Conservation (phyloP, 2,113 vertebrate species). For the Vicugna pacos region DNA sequence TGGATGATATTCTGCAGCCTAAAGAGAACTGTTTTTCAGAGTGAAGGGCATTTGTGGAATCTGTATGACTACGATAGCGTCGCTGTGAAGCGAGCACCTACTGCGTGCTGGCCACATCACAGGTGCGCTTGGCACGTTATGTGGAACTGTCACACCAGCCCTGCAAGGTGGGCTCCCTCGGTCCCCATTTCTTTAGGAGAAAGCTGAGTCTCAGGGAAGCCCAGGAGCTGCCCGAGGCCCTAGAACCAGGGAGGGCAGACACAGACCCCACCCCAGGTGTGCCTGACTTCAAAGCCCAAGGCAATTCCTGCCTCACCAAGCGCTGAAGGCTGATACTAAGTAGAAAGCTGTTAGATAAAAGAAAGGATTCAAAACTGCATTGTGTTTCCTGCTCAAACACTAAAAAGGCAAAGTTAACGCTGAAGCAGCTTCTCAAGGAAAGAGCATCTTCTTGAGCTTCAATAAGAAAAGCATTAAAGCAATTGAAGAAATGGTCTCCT, state of each 20-base stretch:
- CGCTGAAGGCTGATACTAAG: accelerated
- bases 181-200: not conserved
- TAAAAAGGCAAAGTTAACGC: not conserved
- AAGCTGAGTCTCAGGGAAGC: not conserved
- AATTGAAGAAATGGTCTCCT: conserved; percentile 27
- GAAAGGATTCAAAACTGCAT: not conserved
- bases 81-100: not conserved
- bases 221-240: not conserved
- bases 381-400: conserved; percentile 10
- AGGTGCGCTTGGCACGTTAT: accelerated
- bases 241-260: accelerated
- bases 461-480: conserved; percentile 7
- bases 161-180: not conserved
- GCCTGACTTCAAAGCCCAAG: not conserved
- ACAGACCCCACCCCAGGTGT: not conserved
- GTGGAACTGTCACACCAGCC: not conserved
- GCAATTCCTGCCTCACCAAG: not conserved
- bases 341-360: not conserved
- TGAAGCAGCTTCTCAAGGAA: conserved; percentile 36
- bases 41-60: accelerated
- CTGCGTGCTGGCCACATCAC: accelerated
- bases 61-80: accelerated
- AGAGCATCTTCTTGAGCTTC: not conserved
- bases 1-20: not conserved
- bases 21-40: not conserved